Evolutionary conservation across 35 echinoderm and acorn worm species (phyloP).

Genomic region (Heliocidaris tuberculata): DNA sequence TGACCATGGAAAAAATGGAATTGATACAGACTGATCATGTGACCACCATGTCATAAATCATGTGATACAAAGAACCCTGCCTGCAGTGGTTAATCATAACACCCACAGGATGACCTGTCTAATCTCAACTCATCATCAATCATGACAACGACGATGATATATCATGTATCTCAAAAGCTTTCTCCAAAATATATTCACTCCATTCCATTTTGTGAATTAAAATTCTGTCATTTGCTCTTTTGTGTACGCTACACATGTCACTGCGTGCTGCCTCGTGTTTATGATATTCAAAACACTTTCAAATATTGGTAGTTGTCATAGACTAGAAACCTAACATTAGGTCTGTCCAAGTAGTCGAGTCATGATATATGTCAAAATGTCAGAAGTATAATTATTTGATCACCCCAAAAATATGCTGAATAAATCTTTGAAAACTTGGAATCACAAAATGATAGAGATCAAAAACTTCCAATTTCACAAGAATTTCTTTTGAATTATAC

Average conservation of each 20-base stretch:
- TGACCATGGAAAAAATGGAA: not conserved
- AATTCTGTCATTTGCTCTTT: not conserved
- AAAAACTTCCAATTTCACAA: not conserved
- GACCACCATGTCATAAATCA: slow-evolving; percentile 2
- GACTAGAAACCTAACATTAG: not conserved
- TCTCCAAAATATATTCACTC: not conserved
- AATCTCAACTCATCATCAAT: not conserved
- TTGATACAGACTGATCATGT: slow-evolving; percentile 17
- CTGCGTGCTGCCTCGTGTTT: not conserved
- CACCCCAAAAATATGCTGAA: slow-evolving; percentile 16
- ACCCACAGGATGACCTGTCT: not conserved
- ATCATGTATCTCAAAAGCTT: not conserved
- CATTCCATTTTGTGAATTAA: not conserved
- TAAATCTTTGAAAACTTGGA: not conserved
- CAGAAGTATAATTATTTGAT: not conserved
- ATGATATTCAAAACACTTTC: slow-evolving; percentile 1
- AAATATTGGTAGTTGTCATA: not conserved
- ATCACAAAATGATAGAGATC: not conserved
- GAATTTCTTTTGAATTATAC: not conserved
- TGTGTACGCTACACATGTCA: not conserved
- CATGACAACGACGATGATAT: not conserved
- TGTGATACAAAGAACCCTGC: slow-evolving; percentile 16
- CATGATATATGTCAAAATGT: slow-evolving; percentile 12
- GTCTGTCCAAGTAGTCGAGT: slow-evolving; percentile 1
- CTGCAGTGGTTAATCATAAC: not conserved